These are phyloP conservation scores for Tragelaphus oryx DNA, from an alignment of 2,797 vertebrate species.

Conservation along the genomic window DNA sequence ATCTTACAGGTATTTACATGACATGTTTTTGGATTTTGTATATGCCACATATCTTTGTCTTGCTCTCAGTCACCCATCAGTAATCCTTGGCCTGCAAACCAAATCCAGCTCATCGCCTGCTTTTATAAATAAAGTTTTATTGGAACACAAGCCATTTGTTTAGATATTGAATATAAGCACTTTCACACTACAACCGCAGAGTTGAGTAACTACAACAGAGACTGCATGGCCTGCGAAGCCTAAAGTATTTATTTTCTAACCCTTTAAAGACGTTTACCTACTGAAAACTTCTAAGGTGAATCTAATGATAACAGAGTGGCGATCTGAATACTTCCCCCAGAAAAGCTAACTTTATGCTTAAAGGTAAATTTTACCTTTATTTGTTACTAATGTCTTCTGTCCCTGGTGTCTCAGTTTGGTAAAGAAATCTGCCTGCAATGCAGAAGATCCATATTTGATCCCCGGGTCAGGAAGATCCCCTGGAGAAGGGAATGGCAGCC, in stretches of 20 bases:
- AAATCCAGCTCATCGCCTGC: background rate
- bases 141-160: background rate
- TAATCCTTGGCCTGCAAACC: background rate
- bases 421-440: background rate
- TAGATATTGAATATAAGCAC: background rate
- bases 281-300: background rate
- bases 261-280: background rate
- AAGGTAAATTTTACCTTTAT: background rate
- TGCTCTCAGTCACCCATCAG: background rate
- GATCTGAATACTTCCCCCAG: background rate
- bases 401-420: background rate
- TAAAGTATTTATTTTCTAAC: background rate
- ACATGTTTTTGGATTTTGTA: background rate
- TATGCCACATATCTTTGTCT: background rate
- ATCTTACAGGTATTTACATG: background rate
- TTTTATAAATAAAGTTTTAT: background rate
- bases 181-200: background rate
- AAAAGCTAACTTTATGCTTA: background rate
- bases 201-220: background rate
- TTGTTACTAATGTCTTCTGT: background rate
- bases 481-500: background rate
- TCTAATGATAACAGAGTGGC: background rate
- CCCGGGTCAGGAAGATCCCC: background rate
- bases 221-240: background rate
- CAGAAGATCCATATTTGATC: background rate